phyloP scores from a whole-genome alignment of 2,888 invertebrate species.

The Esperia sulphurella region DNA sequence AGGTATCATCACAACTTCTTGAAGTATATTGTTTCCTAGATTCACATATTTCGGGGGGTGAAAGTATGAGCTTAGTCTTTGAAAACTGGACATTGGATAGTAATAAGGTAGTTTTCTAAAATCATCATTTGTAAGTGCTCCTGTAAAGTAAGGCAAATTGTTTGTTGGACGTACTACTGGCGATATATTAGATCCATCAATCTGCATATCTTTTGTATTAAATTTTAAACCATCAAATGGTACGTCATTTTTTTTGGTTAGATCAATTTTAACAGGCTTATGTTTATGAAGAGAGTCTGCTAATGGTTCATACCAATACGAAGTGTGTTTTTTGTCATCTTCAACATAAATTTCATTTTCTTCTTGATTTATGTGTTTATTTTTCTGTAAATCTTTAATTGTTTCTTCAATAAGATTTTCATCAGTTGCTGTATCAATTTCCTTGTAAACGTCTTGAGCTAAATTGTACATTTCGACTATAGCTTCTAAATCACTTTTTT shows the following conservation, averaged over 20 bases:
- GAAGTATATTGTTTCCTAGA: neutral
- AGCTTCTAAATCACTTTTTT: slow-evolving; percentile 64
- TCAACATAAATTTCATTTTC: slow-evolving; percentile 7
- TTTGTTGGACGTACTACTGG: neutral
- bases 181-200: slow-evolving; percentile 20
- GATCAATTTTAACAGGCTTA: slow-evolving; percentile 20
- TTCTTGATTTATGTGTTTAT: slow-evolving; percentile 4
- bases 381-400: slow-evolving; percentile 9
- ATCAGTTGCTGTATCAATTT: slow-evolving; percentile 40
- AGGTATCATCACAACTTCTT: no score
- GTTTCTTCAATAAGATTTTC: slow-evolving; percentile 27
- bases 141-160: neutral
- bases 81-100: slow-evolving; percentile 45
- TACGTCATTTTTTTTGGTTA: slow-evolving; percentile 7
- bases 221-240: neutral
- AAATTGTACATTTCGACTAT: slow-evolving; percentile 64
- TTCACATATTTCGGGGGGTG: slow-evolving; percentile 20
- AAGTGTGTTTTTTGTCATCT: slow-evolving; percentile 17
- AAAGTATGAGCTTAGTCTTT: slow-evolving; percentile 43
- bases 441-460: slow-evolving; percentile 64
- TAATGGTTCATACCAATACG: slow-evolving; percentile 49
- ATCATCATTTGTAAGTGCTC: slow-evolving; percentile 26
- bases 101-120: slow-evolving; percentile 47
- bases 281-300: slow-evolving; percentile 3
- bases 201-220: slow-evolving; percentile 22